Evolutionary conservation across 2,797 vertebrate genomes (phyloP).

Genomic region (Girardinus metallicus): DNA sequence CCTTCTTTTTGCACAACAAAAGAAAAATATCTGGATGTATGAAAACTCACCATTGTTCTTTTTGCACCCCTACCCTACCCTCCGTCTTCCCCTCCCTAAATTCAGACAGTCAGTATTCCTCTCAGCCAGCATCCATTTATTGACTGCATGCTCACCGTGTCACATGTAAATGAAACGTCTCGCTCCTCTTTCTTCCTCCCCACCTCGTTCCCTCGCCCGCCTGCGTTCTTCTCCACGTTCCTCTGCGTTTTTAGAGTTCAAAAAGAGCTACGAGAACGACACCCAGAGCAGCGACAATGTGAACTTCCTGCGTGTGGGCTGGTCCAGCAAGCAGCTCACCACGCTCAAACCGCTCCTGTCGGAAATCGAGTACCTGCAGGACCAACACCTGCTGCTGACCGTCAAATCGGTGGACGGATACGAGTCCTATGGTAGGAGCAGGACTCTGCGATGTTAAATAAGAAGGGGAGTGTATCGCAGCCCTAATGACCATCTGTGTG

Average conservation of each 20-base stretch:
- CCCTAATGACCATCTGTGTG: conserved; percentile 9
- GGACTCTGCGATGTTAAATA: background rate
- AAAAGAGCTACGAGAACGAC: conserved; percentile 97
- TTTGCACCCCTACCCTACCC: conserved; percentile 19
- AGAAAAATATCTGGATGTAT: conserved; percentile 19
- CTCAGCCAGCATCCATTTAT: conserved; percentile 50
- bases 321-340: conserved; percentile 95
- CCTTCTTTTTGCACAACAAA: background rate
- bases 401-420: conserved; percentile 97
- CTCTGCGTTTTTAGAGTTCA: conserved; percentile 85
- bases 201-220: conserved; percentile 27
- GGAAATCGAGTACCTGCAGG: conserved; percentile 96
- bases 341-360: conserved; percentile 96
- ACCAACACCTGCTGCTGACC: conserved; percentile 95
- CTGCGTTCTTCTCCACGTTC: conserved; percentile 4
- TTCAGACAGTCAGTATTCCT: conserved; percentile 77
- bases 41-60: conserved; percentile 50
- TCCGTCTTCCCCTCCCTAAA: conserved; percentile 5
- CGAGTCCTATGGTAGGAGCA: conserved; percentile 90
- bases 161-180: conserved; percentile 44
- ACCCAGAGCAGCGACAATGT: conserved; percentile 96
- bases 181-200: conserved; percentile 37
- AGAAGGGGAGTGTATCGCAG: background rate
- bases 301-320: conserved; percentile 96
- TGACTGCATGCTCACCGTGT: conserved; percentile 39